Conservation (phyloP, 2,797 vertebrate species). For the Protosalanx chinensis region DNA sequence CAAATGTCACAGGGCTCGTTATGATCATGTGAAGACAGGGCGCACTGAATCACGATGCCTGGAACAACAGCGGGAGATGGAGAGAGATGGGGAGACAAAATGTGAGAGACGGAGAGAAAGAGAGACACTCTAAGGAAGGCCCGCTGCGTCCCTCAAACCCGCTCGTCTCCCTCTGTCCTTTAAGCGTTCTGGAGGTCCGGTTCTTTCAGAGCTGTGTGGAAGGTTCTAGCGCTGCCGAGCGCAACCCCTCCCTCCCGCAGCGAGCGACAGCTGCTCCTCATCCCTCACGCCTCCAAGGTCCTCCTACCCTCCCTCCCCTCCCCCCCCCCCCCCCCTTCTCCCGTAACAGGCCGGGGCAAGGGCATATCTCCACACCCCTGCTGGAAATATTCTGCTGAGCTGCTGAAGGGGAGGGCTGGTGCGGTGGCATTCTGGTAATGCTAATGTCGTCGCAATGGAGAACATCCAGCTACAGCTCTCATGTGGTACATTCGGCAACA, state of each 20-base stretch:
- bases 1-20: background rate
- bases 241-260: slow-evolving; percentile 40
- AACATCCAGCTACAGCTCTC: no score
- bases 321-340: background rate
- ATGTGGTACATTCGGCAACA: background rate
- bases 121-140: no score
- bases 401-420: slow-evolving; percentile 23
- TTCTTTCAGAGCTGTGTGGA: slow-evolving; percentile 10
- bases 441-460: background rate
- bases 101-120: no score
- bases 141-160: slow-evolving; percentile 5
- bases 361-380: slow-evolving; percentile 32
- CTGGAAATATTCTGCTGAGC: slow-evolving; percentile 27
- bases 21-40: background rate
- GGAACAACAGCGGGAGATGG: background rate
- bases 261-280: slow-evolving; percentile 60
- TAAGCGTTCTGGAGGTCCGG: slow-evolving; percentile 3
- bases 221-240: slow-evolving; percentile 34
- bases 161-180: background rate
- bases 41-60: background rate
- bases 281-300: slow-evolving; percentile 50
- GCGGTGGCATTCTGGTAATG: slow-evolving; percentile 32
- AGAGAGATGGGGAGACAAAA: background rate
- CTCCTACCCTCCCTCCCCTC: slow-evolving; percentile 12
- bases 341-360: slow-evolving; percentile 30